A percentile compares a stretch with the other conserved stretches of the same genome.
These are phyloP conservation scores for Temnothorax unifasciatus DNA, from an alignment of 2,888 invertebrate genomes.

Conservation along the genomic window DNA sequence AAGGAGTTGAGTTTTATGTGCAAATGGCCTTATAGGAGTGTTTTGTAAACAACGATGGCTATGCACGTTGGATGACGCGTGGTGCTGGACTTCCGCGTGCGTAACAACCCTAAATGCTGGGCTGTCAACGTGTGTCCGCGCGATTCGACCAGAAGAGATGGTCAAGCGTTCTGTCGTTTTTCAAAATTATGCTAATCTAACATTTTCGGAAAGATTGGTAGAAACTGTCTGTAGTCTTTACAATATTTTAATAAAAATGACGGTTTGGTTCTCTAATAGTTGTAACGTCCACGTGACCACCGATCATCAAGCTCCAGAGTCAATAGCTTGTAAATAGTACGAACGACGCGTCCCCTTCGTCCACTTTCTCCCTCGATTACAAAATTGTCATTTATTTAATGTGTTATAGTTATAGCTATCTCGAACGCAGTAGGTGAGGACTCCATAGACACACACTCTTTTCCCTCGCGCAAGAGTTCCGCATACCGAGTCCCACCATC, in stretches of 20 bases:
- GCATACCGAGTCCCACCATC: constrained; percentile 45
- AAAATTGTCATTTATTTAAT: constrained; percentile 20
- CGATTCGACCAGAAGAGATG: too few species aligned
- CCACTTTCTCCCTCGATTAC: constrained; percentile 3
- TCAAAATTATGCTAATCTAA: not conserved
- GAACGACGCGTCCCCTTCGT: not conserved
- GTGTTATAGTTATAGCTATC: not conserved
- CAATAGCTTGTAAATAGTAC: not conserved
- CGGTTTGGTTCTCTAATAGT: not conserved
- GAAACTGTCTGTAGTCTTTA: not conserved
- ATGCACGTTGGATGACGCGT: too few species aligned
- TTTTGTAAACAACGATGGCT: too few species aligned
- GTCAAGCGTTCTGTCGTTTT: not conserved
- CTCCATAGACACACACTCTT: constrained; percentile 18
- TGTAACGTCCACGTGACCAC: not conserved
- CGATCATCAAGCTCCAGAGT: not conserved
- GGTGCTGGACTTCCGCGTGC: too few species aligned
- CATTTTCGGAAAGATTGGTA: not conserved
- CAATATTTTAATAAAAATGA: not conserved
- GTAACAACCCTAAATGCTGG: too few species aligned
- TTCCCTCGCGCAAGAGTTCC: not conserved
- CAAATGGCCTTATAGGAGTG: too few species aligned
- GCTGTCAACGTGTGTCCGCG: too few species aligned
- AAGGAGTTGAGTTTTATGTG: too few species aligned
- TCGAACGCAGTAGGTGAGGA: not conserved